phyloP scores from a whole-genome alignment of 2,888 invertebrate species.

The Mycalesis mineus region DNA sequence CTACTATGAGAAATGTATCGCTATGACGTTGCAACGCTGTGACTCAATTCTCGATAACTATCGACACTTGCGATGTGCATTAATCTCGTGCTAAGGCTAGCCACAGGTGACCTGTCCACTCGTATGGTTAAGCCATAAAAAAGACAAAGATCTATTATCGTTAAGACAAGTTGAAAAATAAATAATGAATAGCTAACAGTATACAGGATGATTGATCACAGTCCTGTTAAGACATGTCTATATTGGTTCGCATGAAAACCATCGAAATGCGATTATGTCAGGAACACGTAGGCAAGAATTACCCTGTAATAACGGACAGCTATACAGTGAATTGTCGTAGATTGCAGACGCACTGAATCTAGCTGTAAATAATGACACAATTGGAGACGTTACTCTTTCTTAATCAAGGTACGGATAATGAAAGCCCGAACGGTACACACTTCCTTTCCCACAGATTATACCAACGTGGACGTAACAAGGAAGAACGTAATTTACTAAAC shows the following conservation, averaged over 20 bases:
- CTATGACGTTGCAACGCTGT: no score
- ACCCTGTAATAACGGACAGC: slow-evolving; percentile 71
- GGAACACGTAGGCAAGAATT: slow-evolving; percentile 64
- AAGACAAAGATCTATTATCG: slow-evolving; percentile 11
- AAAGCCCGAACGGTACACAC: slow-evolving; percentile 20
- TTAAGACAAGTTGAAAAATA: slow-evolving; percentile 9
- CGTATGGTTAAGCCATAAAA: slow-evolving; percentile 7
- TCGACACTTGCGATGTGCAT: neutral
- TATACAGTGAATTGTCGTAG: slow-evolving; percentile 64
- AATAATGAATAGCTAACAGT: slow-evolving; percentile 8
- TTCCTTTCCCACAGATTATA: slow-evolving; percentile 20
- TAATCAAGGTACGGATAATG: slow-evolving; percentile 37
- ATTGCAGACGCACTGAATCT: slow-evolving; percentile 65
- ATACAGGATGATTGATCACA: slow-evolving; percentile 7
- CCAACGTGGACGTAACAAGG: neutral
- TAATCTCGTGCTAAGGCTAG: neutral
- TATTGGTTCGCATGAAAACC: slow-evolving; percentile 26
- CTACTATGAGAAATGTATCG: no score
- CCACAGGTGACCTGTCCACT: slow-evolving; percentile 2
- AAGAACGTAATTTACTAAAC: no score
- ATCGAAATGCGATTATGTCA: slow-evolving; percentile 60
- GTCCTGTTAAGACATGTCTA: slow-evolving; percentile 26
- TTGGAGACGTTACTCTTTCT: slow-evolving; percentile 54
- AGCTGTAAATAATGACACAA: slow-evolving; percentile 75
- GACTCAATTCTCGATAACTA: neutral